Evolutionary conservation across 2,888 invertebrate species (phyloP).

Genomic region (Amphipoea oculea): DNA sequence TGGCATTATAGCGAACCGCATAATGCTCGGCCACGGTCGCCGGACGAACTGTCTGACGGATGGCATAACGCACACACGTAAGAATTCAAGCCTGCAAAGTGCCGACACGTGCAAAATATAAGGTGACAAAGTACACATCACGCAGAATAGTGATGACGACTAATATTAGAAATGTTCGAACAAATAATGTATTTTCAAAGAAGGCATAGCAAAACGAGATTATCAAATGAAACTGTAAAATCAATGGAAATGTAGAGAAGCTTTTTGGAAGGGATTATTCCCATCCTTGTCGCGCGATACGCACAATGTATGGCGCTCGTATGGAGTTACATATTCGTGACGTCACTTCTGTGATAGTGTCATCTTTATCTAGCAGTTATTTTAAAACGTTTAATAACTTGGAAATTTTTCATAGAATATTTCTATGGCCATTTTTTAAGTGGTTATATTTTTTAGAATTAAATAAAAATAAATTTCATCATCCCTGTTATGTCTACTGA

Average conservation of each 20-base stretch:
- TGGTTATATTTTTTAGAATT: neutral
- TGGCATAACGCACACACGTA: constrained; percentile 68
- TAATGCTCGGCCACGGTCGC: constrained; percentile 80
- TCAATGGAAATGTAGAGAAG: neutral
- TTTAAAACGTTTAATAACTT: neutral
- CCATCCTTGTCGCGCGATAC: neutral
- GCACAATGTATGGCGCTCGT: neutral
- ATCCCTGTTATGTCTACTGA: neutral
- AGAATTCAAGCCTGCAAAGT: constrained; percentile 79
- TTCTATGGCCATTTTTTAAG: neutral
- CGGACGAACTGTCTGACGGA: constrained; percentile 65
- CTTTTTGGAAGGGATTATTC: neutral
- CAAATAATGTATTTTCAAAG: neutral
- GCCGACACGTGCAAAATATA: constrained; percentile 69
- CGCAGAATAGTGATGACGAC: neutral
- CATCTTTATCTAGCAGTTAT: neutral
- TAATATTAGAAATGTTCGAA: constrained; percentile 1
- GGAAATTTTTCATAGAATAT: neutral
- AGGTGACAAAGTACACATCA: constrained; percentile 38
- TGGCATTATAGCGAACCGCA: constrained; percentile 74
- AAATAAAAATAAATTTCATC: neutral
- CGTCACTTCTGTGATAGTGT: neutral
- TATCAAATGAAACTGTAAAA: neutral
- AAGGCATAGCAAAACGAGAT: neutral
- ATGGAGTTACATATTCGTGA: neutral